Percentiles rank a stretch among this genome's conserved stretches.
Conservation (phyloP, 2,113 vertebrate genomes). For the Centropus unirufus region DNA sequence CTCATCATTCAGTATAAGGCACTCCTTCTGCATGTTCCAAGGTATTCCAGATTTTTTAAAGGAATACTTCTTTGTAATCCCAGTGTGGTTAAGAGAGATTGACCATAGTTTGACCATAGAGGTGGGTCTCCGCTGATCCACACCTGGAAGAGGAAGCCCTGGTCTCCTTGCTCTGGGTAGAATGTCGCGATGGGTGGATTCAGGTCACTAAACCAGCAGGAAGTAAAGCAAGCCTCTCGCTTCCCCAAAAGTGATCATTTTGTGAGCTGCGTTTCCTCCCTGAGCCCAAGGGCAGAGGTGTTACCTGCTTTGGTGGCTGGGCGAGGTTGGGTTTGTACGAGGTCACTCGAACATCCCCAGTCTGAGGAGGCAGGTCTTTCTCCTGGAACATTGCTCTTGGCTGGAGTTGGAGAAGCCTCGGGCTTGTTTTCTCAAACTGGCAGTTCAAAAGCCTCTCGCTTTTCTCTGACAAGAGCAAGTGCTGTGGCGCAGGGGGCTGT, state of each 20-base stretch:
- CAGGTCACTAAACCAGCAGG: not conserved
- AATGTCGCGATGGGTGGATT: not conserved
- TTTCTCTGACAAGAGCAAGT: not conserved
- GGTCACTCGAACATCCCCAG: not conserved
- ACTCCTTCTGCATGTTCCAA: not conserved
- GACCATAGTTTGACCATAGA: not conserved
- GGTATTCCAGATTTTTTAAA: not conserved
- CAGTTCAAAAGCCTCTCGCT: not conserved
- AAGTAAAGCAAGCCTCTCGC: not conserved
- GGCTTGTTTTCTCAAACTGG: not conserved
- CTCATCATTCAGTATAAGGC: not conserved
- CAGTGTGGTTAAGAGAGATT: not conserved
- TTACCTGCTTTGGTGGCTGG: rapidly evolving
- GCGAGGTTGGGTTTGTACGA: not conserved
- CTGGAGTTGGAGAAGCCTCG: not conserved
- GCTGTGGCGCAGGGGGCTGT: not conserved
- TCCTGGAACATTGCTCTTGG: not conserved
- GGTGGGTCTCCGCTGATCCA: not conserved
- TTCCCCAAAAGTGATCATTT: not conserved
- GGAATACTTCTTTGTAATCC: not conserved
- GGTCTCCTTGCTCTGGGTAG: not conserved
- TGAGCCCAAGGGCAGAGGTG: not conserved
- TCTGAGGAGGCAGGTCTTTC: not conserved
- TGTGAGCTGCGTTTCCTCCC: not conserved
- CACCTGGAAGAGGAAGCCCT: not conserved